Conservation (phyloP, 2,888 invertebrate species). For the Lamellibrachia satsuma region DNA sequence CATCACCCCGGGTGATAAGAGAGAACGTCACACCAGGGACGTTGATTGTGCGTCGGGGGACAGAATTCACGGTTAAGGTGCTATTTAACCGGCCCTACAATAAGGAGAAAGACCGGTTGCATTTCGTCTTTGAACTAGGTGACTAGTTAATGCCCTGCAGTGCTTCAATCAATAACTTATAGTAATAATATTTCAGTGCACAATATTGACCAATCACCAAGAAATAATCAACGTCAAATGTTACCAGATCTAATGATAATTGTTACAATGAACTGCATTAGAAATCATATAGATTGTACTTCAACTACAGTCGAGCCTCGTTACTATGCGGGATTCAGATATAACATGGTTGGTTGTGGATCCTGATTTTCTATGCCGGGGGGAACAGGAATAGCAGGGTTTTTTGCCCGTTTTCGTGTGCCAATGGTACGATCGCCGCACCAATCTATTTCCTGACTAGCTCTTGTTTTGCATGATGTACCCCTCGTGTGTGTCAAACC, state of each 20-base stretch:
- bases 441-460: too few relatives aligned
- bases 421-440: too few relatives aligned
- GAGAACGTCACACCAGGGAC: not conserved
- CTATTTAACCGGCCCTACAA: slow-evolving; percentile 19
- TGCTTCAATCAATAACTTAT: not conserved
- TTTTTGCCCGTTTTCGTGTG: too few relatives aligned
- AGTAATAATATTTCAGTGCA: not conserved
- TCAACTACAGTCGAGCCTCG: too few relatives aligned
- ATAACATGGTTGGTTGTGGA: too few relatives aligned
- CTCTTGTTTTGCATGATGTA: too few relatives aligned
- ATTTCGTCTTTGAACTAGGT: slow-evolving; percentile 13
- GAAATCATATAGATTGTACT: too few relatives aligned
- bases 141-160: not conserved
- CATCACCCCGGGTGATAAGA: not conserved
- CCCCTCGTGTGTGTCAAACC: too few relatives aligned
- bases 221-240: not conserved
- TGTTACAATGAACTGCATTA: not conserved
- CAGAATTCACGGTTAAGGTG: slow-evolving; percentile 21
- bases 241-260: not conserved
- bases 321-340: too few relatives aligned
- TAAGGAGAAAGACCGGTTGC: not conserved
- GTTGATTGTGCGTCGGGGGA: slow-evolving; percentile 24
- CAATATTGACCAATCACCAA: not conserved
- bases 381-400: too few relatives aligned
- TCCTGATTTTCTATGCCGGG: too few relatives aligned